Base-by-base conservation (phyloP, 2,888 invertebrate genomes). In the Ceraclea dissimilis region DNA sequence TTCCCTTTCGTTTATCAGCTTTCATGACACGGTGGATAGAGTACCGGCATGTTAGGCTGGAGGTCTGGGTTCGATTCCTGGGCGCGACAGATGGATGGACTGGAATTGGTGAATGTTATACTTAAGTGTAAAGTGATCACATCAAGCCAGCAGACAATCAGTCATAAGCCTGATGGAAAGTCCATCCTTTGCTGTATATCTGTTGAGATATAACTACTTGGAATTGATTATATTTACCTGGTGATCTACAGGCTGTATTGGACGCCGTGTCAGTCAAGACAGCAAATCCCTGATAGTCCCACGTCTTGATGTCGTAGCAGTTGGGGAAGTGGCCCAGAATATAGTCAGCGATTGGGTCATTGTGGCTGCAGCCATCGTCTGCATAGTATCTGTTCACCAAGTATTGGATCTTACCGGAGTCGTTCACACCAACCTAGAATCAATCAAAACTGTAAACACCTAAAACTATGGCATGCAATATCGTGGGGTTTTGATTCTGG, bases 231-330 rank as follows among this genome's bases (percentile, higher is more conserved):
- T n/a, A 39, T 13, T 13, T 67, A 82, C 90, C 85, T 60, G 90
- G 90, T 0, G 84, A 83, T 66, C 90, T 72, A 61, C 83, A 81
- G 69, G 78, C 86, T 0, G 86, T 84, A 63, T 83, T 84, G 1
- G 80, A 71, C 0, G 84, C 77, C 39, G 79, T 79, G 64, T 90
- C 87, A 0, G 89, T 90, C 13, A 70, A 71, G 0, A 80, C 78
- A 17, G 78, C 78, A 64, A 78, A 74, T 0, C 75, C 76, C 6
- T 68, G 68, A 18, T 80, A 64, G 13, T 65, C 66, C 74, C 77
- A 81, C 0, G 73, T 69, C 1, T 72, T 67, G 2, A 69, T 67
- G 39, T 79, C 73, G 65, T 90, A 88, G 58, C 82, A 72, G 52
- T 74, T 78, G 6, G 65, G 65, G 44, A 77, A 60, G 2, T 69